Evolutionary conservation across 2,113 vertebrate genomes (phyloP), one percentile per base, ranked within the genome.

Genomic region (Siniperca chuatsi): DNA sequence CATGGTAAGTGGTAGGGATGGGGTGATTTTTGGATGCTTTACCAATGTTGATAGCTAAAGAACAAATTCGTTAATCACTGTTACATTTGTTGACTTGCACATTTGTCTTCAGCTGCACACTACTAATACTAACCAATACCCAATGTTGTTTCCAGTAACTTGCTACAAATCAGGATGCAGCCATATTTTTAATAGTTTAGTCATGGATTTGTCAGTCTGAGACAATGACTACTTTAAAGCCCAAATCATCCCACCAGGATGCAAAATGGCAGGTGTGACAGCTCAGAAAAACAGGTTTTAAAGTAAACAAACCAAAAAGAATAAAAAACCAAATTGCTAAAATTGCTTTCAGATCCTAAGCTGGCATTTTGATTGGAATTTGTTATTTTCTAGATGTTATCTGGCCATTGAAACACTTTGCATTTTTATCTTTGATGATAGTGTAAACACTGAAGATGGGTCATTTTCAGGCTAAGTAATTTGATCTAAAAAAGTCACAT

Each of bases 11-110:
- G 11, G 40, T 33, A 1, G 35, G 25, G 42, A 12, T 58, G 25
- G 16, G 21, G 57, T 35, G 25, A 74, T 65, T 4, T 88, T 40
- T 52, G 50, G 73, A 86, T 37, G 82, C 65, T 78, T 70, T 82
- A 73, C 61, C 11, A 82, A 78, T 80, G 75, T 71, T 54, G 20
- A 84, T 54, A 78, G 82, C 80, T 66, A 54, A 81, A 77, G 70
- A 91, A 91, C 87, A 90, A 93, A 85, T 20, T 40, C 12, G 44
- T 78, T 70, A 46, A 87, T 86, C 77, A n/a, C 77, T 92, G 76
- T 93, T 90, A 89, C 85, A 86, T 70, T 86, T 77, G 11, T 65
- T 75, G 61, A 48, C 13, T 37, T 88, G 82, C 82, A 84, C 81
- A 73, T 83, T 77, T 87, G 11, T 57, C 68, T 76, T 81, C 18